Conservation (phyloP, 1,140 invertebrate species). For the Chrysopa pallens region DNA sequence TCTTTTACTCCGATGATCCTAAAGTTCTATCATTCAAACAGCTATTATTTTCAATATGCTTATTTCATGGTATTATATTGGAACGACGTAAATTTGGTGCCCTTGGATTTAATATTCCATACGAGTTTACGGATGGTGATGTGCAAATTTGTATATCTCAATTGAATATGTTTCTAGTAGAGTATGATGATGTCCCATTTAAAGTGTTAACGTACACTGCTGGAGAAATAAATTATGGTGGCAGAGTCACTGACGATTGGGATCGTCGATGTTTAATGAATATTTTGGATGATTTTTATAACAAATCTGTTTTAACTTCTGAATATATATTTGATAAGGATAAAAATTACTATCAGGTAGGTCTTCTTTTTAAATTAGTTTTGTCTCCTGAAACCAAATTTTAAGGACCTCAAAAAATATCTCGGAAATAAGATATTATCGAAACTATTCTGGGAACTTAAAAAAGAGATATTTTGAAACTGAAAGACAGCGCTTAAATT, state of each 20-base stretch:
- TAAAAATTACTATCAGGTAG: slow-evolving; percentile 42
- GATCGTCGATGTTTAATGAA: slow-evolving; percentile 59
- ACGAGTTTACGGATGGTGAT: slow-evolving; percentile 61
- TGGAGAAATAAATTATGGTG: slow-evolving; percentile 75
- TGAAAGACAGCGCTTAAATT: too few relatives aligned
- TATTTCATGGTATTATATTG: slow-evolving; percentile 51
- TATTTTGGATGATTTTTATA: slow-evolving; percentile 54
- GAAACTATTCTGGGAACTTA: too few relatives aligned
- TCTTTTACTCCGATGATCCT: slow-evolving; percentile 27
- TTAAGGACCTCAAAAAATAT: too few relatives aligned
- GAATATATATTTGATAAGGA: slow-evolving; percentile 39
- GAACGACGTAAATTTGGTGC: slow-evolving; percentile 55
- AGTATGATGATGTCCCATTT: slow-evolving; percentile 42
- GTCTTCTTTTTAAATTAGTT: too few relatives aligned
- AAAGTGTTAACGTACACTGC: slow-evolving; percentile 46
- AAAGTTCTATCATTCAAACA: slow-evolving; percentile 41
- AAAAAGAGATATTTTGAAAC: too few relatives aligned
- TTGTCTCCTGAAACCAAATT: too few relatives aligned
- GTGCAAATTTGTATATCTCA: slow-evolving; percentile 52
- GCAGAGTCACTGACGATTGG: slow-evolving; percentile 71
- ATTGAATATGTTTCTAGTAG: slow-evolving; percentile 43
- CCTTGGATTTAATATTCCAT: slow-evolving; percentile 56
- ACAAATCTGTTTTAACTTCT: slow-evolving; percentile 28
- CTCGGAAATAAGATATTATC: too few relatives aligned
- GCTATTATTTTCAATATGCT: slow-evolving; percentile 45